Evolutionary conservation across 1,140 invertebrate genomes (phyloP), one percentile per base, ranked within the genome.

Genomic region (Cryptotermes secundus): DNA sequence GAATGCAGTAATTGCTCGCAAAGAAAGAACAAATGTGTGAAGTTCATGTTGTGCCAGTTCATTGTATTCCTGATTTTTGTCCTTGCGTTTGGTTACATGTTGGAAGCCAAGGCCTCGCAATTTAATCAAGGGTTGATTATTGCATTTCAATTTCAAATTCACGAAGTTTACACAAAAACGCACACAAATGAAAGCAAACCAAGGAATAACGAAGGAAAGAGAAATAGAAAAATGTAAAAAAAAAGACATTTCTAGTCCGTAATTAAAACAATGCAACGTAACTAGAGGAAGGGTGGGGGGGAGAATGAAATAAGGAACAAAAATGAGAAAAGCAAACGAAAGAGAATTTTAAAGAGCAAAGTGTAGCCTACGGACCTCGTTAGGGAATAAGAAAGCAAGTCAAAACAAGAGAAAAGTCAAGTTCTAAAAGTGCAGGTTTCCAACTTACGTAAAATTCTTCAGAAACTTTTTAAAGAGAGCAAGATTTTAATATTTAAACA

Each of bases 381-480:
- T 72, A 72, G 14, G 59, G 31, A 72, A 72, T 72, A n/a, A 31
- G 9, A 72, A 72, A 72, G n/a, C 26, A 72, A 72, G 59, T 31
- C 59, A 72, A 72, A 72, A 72, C 59, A 72, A 31, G 59, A 72
- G 59, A 72, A n/a, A 72, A 72, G 31, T 72, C n/a, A 72, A 72
- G 59, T 72, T 72, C 31, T n/a, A n/a, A 72, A 72, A 49, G 22
- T 49, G 14, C 59, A 31, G 59, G 59, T 72, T n/a, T 72, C n/a
- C 59, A 72, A 72, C 26, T 72, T 72, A 31, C 26, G 59, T 31
- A 72, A 26, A 72, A 72, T 72, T 14, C 59, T 72, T 72, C 7
- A 72, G 59, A 72, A 72, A 72, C 59, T 72, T 72, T 72, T 72
- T 26, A 72, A 31, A 26, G n/a, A 7, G 10, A 72, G 59, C 9